Conservation (phyloP, 2,113 vertebrate genomes). For the Neogale vison region DNA sequence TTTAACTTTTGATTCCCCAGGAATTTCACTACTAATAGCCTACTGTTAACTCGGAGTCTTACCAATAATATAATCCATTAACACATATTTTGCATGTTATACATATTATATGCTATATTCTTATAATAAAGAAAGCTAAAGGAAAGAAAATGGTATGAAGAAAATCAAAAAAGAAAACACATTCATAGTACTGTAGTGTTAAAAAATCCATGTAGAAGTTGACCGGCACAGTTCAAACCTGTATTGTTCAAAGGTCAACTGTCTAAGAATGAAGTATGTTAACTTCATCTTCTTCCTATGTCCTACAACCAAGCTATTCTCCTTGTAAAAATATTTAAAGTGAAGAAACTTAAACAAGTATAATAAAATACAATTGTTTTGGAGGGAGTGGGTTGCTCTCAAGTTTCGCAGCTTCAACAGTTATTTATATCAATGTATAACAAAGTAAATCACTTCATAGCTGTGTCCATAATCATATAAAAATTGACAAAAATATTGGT, state of each 20-base stretch:
- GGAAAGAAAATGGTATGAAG: not conserved
- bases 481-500: not conserved
- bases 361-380: not conserved
- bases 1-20: not conserved
- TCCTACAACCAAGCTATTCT: not conserved
- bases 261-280: not conserved
- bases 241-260: not conserved
- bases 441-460: not conserved
- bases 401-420: not conserved
- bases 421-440: not conserved
- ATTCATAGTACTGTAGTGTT: not conserved
- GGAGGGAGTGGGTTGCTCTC: not conserved
- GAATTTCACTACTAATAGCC: not conserved
- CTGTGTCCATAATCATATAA: not conserved
- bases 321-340: not conserved
- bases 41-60: not conserved
- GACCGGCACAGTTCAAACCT: not conserved
- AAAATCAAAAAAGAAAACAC: not conserved
- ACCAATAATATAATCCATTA: not conserved
- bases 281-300: not conserved
- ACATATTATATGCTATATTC: not conserved
- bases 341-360: not conserved
- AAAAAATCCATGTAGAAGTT: not conserved
- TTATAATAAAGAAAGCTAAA: not conserved
- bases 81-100: not conserved